Evolutionary conservation across 1,140 invertebrate species (phyloP), one percentile per base, ranked within the genome.

Genomic region (Cydia amplana): DNA sequence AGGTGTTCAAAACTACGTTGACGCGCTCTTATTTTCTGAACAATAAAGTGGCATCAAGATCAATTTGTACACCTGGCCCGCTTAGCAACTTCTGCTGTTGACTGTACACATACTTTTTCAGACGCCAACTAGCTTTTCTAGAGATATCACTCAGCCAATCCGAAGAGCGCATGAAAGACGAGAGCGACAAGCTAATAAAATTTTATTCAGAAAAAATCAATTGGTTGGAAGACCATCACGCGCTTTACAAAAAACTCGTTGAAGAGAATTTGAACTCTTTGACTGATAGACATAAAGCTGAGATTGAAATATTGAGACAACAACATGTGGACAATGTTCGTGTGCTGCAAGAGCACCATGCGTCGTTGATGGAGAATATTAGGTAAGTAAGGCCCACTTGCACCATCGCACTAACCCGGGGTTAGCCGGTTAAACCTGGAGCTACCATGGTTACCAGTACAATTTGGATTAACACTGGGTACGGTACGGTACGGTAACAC

Each of bases 141-240:
- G 91, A 91, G 81, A 82, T 93, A 51, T 93, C 91, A 0, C 78
- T 91, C 7, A 85, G 77, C 23, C 90, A 90, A 83, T 77, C 87
- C 4, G 93, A 93, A 78, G 91, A 92, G 78, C 82, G 92, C 74
- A 89, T 91, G 87, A 93, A 93, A 80, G 89, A 90, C 23, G 93
- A 93, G 79, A 91, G 86, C 70, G 93, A 93, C 1, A 93, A 93
- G 79, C 20, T 91, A 6, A 79, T 86, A 0, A 90, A 85, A 60
- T 93, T 88, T 77, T 93, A 93, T 74, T 80, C 83, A 5, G 88
- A 90, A 78, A 93, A 93, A 79, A 92, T 93, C 36, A 78, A 80
- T 65, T 91, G 90, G 88, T 36, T 93, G 7, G 90, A 93, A 73
- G 88, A 93, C 72, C 91, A 93, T 79, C 91, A 93, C 40, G 77